These are phyloP conservation scores for Apodemia zela DNA, from an alignment of 2,888 invertebrate genomes.

Conservation along the genomic window DNA sequence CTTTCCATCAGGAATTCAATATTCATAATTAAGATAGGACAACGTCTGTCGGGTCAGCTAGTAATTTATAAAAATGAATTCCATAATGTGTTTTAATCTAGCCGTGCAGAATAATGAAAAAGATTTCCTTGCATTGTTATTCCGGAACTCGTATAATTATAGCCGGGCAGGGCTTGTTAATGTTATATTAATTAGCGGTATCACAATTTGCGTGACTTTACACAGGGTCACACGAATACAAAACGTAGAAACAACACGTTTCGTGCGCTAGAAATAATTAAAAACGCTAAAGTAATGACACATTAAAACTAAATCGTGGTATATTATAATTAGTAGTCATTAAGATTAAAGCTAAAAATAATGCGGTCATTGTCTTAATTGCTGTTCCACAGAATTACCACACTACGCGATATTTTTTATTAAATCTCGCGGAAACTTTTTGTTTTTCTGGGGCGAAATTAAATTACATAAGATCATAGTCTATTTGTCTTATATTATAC, in stretches of 20 bases:
- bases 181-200: constrained; percentile 28
- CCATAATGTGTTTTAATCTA: neutral
- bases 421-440: no score
- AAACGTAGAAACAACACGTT: constrained; percentile 6
- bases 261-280: constrained; percentile 9
- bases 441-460: no score
- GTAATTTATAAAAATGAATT: no score
- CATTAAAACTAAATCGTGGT: constrained; percentile 5
- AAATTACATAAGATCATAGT: no score
- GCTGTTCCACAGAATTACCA: no score
- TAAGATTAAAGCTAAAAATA: neutral
- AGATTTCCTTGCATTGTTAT: neutral
- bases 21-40: no score
- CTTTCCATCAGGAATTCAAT: no score
- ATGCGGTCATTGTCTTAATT: no score
- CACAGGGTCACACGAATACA: constrained; percentile 19
- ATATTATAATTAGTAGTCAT: neutral
- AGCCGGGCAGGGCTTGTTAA: constrained; percentile 19
- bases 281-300: neutral
- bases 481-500: no score
- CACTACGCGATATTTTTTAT: no score
- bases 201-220: constrained; percentile 25
- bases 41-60: no score
- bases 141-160: neutral
- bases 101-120: neutral